Evolutionary conservation across 2,113 vertebrate genomes (phyloP), one percentile per base, ranked within the genome.

Genomic region (Isichthys henryi): DNA sequence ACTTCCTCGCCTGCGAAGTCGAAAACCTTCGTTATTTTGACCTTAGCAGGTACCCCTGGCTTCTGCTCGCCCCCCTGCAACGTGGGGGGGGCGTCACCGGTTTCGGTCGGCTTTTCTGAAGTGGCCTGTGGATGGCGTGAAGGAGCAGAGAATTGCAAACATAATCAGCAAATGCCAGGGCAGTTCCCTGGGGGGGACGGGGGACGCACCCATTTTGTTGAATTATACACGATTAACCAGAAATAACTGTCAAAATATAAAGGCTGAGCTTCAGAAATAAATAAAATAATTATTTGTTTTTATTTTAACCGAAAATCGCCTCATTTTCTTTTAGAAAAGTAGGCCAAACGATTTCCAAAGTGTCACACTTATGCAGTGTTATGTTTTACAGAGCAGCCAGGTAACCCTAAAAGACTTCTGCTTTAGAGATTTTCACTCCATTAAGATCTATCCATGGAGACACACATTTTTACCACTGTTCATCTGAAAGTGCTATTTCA

Each of bases 1-100:
- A 99, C 96, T 92, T 98, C 97, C 93, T 99, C 98, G 90, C 98
- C 97, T 58, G 98, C 98, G n/a, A 99, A 99, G 93, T 99, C 98
- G 46, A 97, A 99, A 10, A 98, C 97, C 93, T 97, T 96, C 43
- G 97, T 98, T 92, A 99, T 98, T 70, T 96, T 98, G 91, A 98
- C 94, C 94, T 95, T 98, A 91, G 96, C 93, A 5, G 95, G 86
- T 88, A 95, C 95, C 92, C 95, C 92, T 23, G 94, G 90, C 91
- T 96, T 97, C 0, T 93, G 62, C 70, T 93, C 92, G 3, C 91
- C 45, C 31, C 93, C 94, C 86, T 93, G 93, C 77, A 70, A 88
- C 88, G 86, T 92, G 52, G 92, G 93, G 87, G 92, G 92, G 49
- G 91, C 46, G 66, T 95, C 94, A 45, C 62, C 92, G 15, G 90